Conservation (phyloP, 2,888 invertebrate genomes). For the Drosophila merina region DNA sequence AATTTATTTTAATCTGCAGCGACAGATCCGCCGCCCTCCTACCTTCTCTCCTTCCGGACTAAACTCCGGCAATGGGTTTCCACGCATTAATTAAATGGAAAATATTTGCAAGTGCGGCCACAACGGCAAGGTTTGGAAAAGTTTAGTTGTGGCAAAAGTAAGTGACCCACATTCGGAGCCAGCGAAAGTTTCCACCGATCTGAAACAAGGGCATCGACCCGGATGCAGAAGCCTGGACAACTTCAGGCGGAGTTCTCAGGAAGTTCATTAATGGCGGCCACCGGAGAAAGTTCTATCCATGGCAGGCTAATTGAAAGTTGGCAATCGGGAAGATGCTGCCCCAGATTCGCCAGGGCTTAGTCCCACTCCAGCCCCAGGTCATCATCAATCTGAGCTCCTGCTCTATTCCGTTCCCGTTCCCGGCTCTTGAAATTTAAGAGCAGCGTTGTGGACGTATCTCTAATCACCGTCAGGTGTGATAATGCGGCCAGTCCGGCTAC, state of each 20-base stretch:
- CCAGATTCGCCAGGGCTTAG: background rate
- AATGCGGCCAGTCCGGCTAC: conserved; percentile 48
- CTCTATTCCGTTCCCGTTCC: conserved; percentile 12
- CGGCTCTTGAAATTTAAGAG: conserved; percentile 48
- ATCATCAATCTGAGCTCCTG: conserved; percentile 53
- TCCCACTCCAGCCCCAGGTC: conserved; percentile 1
- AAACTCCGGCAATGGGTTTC: conserved; percentile 48
- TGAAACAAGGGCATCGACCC: conserved; percentile 8
- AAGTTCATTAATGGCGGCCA: conserved; percentile 36
- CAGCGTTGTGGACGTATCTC: conserved; percentile 28
- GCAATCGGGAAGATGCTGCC: background rate
- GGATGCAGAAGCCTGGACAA: background rate
- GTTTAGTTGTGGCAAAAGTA: conserved; percentile 59
- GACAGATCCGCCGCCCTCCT: conserved; percentile 46
- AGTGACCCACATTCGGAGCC: conserved; percentile 64
- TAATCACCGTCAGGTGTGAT: conserved; percentile 69
- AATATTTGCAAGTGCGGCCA: conserved; percentile 64
- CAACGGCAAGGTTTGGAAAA: conserved; percentile 9
- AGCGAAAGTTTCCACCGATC: conserved; percentile 52
- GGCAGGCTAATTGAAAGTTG: conserved; percentile 22
- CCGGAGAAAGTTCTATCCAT: conserved; percentile 10
- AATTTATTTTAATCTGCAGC: conserved; percentile 77
- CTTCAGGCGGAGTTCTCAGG: conserved; percentile 18
- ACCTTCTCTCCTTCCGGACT: background rate
- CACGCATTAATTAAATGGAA: conserved; percentile 77